Base-by-base conservation (phyloP, 2,113 vertebrate genomes). In the Coregonus clupeaformis region DNA sequence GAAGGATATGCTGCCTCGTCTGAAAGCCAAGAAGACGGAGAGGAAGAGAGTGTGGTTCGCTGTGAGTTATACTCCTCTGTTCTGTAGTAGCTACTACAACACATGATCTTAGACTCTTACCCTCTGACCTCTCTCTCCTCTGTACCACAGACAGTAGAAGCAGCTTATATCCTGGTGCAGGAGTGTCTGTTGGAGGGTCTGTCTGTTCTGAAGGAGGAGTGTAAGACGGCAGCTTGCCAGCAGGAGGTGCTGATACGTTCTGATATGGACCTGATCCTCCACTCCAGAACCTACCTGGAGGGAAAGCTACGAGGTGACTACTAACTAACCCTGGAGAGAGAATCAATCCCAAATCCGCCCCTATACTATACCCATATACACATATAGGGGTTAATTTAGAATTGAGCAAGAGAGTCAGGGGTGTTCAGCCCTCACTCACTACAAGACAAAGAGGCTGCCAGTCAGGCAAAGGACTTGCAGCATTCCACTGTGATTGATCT, bases 251-350 rank as follows among this genome's bases (percentile, higher is more conserved):
- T 91, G n/a, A 94, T 98, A 84, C 95, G 94, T 76, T 96, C 97
- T 0, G 93, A 98, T 84, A 95, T 97, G 95, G 96, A 97, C 89
- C 95, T 97, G 88, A 98, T 98, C 81, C 77, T 94, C 67, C 90
- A 81, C 81, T 94, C 93, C 6, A 94, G 94, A 81, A 89, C 89
- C 77, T 94, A 94, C 63, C 89, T 97, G 87, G 92, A 91, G 86
- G 92, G 92, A 18, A 96, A 95, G 84, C 92, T 98, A 76, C 84
- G 88, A 95, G 95, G 96, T 98, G 36, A 42, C 9, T 42, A 82
- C 77, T 42, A 24, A 42, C 29, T 47, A 60, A 60, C n/a, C 16
- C 5, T 52, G 16, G 16, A 14, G 16, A 52, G 49, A 52, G 49
- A 18, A 16, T 52, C 12, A 18, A 52, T 52, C 49, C 36, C 36